Base-by-base conservation (phyloP, 1,140 invertebrate genomes). In the Trachymyrmex septentrionalis region DNA sequence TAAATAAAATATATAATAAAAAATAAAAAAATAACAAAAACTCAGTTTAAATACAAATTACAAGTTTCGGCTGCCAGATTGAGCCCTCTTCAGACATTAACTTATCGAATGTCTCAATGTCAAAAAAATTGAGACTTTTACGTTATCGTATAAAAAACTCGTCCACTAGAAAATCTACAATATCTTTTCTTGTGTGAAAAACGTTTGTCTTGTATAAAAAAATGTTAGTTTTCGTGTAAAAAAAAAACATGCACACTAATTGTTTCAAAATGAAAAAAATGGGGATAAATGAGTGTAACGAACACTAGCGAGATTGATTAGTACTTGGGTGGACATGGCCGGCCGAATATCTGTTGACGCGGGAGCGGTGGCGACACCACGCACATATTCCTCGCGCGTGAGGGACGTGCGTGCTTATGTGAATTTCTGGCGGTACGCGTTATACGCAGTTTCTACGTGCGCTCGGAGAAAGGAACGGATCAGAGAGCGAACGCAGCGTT, bases 371-470 rank as follows among this genome's bases (percentile, higher is more conserved):
- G 80, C n/a, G 38, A 48, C 38, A n/a, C 53, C 48, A 21, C 7
- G 7, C 12, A 38, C 19, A 16, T 66, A 67, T 30, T 30, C 30
- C 30, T 30, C 30, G 30, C 63, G 50, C 30, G 16, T 38, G n/a
- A 64, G 44, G 14, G 24, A 19, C 50, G 21, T 55, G 34, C 16
- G 66, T 72, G 53, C 19, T 48, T 38, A 34, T 24, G 38, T 73
- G 38, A 82, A 82, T 82, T 88, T 91, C 86, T 86, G 80, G 67
- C 34, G 78, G 66, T 24, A 34, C 24, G 69, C 44, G 87, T 61
- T 85, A 76, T 19, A 19, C 86, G 38, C 21, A 27, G 34, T 48
- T 38, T 16, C 57, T 72, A 73, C 86, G 53, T 69, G 59, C 71
- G 80, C 73, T 63, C 59, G 73, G 66, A 63, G 86, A 69, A 78